Conservation (phyloP, 2,113 vertebrate species). For the Syngnathus typhle region DNA sequence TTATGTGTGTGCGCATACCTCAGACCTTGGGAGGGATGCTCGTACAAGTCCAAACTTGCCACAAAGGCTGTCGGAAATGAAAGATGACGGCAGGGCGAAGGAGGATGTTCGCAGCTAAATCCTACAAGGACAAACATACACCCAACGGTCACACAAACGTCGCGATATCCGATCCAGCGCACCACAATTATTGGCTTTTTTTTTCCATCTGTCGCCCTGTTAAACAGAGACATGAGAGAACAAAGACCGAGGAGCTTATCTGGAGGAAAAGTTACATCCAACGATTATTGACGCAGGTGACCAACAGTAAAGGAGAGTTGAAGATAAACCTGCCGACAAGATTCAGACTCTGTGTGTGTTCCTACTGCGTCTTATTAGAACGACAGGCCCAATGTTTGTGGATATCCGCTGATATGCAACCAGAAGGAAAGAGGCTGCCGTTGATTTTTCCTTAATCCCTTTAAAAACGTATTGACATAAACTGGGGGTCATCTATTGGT, state of each 20-base stretch:
- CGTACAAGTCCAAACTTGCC: conserved; percentile 65
- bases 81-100: conserved; percentile 36
- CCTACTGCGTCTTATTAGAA: conserved; percentile 16
- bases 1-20: conserved; percentile 41
- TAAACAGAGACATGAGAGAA: conserved; percentile 21
- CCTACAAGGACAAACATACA: conserved; percentile 32
- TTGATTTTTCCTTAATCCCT: conserved; percentile 45
- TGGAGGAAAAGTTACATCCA: conserved; percentile 46
- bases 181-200: conserved; percentile 23
- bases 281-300: conserved; percentile 55
- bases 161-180: conserved; percentile 35
- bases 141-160: conserved; percentile 25
- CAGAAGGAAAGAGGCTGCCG: conserved; percentile 25
- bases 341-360: conserved; percentile 11
- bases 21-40: conserved; percentile 68
- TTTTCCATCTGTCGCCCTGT: conserved; percentile 2
- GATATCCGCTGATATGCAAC: conserved; percentile 34
- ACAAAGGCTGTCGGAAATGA: conserved; percentile 60
- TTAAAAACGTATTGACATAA: conserved; percentile 39
- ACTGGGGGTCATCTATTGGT: conserved; percentile 24
- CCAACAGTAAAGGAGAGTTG: conserved; percentile 35
- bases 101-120: conserved; percentile 26
- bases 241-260: conserved; percentile 42
- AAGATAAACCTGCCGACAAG: conserved; percentile 36
- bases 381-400: conserved; percentile 37